phyloP scores from a whole-genome alignment of 2,797 vertebrate genomes.

The Cyprinodon diabolis region DNA sequence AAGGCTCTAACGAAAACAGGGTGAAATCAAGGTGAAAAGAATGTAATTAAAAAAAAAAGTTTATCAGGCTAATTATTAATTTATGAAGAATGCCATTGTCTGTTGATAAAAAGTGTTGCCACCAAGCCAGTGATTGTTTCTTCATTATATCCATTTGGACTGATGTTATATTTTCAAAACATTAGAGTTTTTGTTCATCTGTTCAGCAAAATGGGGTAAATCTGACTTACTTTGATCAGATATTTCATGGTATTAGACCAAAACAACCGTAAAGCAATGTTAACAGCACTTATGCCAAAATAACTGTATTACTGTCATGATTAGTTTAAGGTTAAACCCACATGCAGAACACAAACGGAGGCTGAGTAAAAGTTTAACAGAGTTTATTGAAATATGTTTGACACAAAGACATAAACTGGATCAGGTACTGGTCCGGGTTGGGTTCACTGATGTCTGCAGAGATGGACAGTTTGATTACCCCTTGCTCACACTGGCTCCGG shows the following conservation, averaged over 20 bases:
- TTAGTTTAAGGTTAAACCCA: no score
- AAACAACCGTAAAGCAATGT: neutral
- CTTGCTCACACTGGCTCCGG: no score
- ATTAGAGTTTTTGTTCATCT: neutral
- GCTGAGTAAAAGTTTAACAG: no score
- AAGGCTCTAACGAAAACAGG: neutral
- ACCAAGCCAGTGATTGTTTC: neutral
- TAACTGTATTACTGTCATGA: no score
- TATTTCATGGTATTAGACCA: neutral
- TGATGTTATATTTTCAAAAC: neutral
- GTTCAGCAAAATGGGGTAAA: neutral
- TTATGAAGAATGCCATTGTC: neutral
- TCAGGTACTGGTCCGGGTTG: no score
- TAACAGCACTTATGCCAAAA: no score
- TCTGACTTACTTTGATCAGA: no score
- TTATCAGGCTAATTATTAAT: neutral
- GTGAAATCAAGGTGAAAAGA: neutral
- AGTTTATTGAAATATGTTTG: no score
- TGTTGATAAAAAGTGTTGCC: neutral
- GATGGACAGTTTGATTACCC: no score
- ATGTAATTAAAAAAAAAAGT: neutral
- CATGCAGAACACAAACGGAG: no score
- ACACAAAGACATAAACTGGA: no score
- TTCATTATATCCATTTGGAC: neutral
- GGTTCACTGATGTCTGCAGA: no score